Conservation (phyloP, 2,113 vertebrate species). For the Ceyx cyanopectus region DNA sequence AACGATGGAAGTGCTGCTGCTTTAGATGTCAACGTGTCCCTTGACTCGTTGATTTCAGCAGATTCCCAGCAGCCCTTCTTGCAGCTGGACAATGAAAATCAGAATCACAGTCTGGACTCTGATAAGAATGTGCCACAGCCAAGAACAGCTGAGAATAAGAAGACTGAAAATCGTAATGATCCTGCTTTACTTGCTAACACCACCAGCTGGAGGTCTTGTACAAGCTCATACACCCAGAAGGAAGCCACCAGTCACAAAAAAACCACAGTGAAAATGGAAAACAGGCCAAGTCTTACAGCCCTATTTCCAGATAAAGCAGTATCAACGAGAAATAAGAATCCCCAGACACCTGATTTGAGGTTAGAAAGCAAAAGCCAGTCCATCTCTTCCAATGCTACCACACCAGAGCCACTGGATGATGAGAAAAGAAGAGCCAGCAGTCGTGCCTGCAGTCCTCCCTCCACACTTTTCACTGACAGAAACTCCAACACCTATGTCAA, state of each 20-base stretch:
- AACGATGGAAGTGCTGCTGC: constrained; percentile 9
- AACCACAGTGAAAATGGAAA: not conserved
- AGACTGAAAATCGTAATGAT: constrained; percentile 8
- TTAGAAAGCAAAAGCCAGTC: constrained; percentile 5
- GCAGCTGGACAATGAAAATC: constrained; percentile 11
- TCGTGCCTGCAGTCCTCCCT: not conserved
- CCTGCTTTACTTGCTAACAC: not conserved
- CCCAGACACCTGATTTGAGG: not conserved
- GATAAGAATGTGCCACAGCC: not conserved
- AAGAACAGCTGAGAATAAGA: constrained; percentile 7
- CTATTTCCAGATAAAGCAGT: constrained; percentile 37
- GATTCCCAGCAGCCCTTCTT: not conserved
- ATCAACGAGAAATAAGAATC: constrained; percentile 43
- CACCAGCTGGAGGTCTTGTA: not conserved
- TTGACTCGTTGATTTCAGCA: not conserved
- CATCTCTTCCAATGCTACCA: not conserved
- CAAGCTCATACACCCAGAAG: constrained; percentile 18
- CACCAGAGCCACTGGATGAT: not conserved
- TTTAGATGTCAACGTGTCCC: not conserved
- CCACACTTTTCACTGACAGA: constrained; percentile 17
- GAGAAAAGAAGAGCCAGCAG: not conserved
- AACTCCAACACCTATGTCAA: constrained; percentile 4
- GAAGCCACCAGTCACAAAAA: constrained; percentile 2
- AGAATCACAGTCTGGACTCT: constrained; percentile 6
- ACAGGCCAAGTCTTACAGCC: not conserved